phyloP scores from a whole-genome alignment of 2,888 invertebrate species.

The Napeogenes sylphis region DNA sequence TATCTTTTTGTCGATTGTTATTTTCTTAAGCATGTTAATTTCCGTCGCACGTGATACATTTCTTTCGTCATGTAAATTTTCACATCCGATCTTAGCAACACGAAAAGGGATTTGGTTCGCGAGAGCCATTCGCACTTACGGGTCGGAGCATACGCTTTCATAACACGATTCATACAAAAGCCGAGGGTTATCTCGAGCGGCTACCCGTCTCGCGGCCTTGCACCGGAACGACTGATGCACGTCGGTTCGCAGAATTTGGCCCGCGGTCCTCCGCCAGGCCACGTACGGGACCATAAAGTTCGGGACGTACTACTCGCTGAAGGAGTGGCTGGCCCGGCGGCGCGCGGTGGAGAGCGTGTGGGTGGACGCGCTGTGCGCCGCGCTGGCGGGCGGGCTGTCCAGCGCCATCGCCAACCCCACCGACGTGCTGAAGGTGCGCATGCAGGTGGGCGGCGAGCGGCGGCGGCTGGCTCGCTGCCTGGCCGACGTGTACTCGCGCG shows the following conservation, averaged over 20 bases:
- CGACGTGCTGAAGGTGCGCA: conserved; percentile 96
- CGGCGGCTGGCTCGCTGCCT: conserved; percentile 86
- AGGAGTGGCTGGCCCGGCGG: conserved; percentile 73
- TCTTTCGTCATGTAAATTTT: no score
- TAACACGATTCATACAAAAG: no score
- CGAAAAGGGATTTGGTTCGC: no score
- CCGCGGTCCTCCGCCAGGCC: conserved; percentile 93
- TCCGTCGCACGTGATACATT: no score
- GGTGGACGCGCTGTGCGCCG: conserved; percentile 88
- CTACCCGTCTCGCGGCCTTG: no score
- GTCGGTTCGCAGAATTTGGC: conserved; percentile 84
- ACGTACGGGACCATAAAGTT: conserved; percentile 98
- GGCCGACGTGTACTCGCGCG: conserved; percentile 86
- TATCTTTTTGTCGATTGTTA: no score
- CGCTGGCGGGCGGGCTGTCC: conserved; percentile 91
- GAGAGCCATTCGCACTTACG: no score
- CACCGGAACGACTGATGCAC: no score
- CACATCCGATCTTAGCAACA: no score
- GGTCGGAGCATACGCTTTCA: no score
- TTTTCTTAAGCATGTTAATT: no score
- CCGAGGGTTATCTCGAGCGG: no score
- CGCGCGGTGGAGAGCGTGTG: conserved; percentile 76
- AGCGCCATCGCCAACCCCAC: conserved; percentile 98
- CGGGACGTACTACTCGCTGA: conserved; percentile 95
- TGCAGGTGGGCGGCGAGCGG: conserved; percentile 85